Percentiles rank a stretch among this genome's conserved stretches.
These are phyloP conservation scores for Platanista minor DNA, from an alignment of 2,113 vertebrate species.

Conservation along the genomic window DNA sequence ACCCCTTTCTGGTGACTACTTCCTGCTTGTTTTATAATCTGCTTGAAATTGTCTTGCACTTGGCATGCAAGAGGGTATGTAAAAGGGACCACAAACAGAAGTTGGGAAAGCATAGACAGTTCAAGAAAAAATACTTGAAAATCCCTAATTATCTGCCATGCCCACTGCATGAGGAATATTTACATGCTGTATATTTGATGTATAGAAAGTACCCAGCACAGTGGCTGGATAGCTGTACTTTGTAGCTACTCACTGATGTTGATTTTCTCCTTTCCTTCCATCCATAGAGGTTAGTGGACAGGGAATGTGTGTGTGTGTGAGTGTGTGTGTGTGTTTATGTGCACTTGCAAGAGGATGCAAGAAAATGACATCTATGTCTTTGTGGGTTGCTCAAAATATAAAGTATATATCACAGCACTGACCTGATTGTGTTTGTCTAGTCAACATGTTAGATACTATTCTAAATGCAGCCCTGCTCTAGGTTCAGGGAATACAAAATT, in stretches of 20 bases:
- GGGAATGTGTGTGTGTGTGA: not conserved
- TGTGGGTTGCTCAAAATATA: slow-evolving; percentile 10
- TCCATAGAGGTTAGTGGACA: not conserved
- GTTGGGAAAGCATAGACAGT: not conserved
- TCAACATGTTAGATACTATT: not conserved
- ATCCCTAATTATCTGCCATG: not conserved
- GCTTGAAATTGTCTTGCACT: not conserved
- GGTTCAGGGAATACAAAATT: slow-evolving; percentile 14
- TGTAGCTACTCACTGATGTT: not conserved
- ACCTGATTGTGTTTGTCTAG: not conserved
- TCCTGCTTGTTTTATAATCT: slow-evolving; percentile 46
- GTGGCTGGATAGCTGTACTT: not conserved
- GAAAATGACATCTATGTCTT: not conserved
- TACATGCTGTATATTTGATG: not conserved
- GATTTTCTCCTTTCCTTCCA: not conserved
- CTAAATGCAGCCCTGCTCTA: not conserved
- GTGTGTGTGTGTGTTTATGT: not conserved
- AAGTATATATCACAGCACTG: not conserved
- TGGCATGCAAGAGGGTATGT: not conserved
- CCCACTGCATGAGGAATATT: not conserved
- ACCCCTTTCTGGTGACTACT: not conserved
- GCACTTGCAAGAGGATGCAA: not conserved
- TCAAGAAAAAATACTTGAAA: not conserved
- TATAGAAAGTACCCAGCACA: not conserved
- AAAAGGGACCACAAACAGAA: not conserved